phyloP scores from a whole-genome alignment of 2,888 invertebrate species.

The Quadroppia sp. region DNA sequence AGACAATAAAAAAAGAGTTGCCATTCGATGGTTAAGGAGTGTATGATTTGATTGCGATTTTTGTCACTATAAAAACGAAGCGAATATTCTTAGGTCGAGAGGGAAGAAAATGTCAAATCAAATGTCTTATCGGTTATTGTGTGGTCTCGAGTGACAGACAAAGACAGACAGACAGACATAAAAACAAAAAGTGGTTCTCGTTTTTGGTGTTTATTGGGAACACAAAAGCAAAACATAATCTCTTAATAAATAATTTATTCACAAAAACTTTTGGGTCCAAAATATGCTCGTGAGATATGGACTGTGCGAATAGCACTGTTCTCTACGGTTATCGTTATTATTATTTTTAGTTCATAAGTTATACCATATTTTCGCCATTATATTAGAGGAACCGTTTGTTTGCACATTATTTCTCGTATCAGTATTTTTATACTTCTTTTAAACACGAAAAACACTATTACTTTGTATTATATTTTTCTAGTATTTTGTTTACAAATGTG shows the following conservation, averaged over 20 bases:
- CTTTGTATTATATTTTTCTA: too few relatives aligned
- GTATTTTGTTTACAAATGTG: neutral
- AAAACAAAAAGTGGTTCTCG: neutral
- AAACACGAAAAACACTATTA: neutral
- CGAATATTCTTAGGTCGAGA: too few relatives aligned
- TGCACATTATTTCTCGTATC: neutral
- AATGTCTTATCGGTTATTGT: neutral
- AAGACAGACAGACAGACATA: neutral
- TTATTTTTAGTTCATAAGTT: too few relatives aligned
- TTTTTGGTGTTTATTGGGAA: slow-evolving; percentile 22
- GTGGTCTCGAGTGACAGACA: neutral
- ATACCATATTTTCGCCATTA: neutral
- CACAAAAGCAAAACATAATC: slow-evolving; percentile 12
- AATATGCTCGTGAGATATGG: neutral
- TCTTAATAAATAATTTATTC: slow-evolving; percentile 26
- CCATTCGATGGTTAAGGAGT: neutral
- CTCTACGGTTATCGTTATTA: neutral
- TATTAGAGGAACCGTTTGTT: neutral
- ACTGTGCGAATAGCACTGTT: too few relatives aligned
- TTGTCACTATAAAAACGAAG: neutral
- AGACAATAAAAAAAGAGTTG: neutral
- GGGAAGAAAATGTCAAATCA: too few relatives aligned
- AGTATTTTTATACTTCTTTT: neutral
- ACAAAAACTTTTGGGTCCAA: neutral
- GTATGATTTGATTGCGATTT: neutral